Evolutionary conservation across 37 sponge, comb jelly and placozoan species (phyloP).

Genomic region (Bolinopsis microptera): DNA sequence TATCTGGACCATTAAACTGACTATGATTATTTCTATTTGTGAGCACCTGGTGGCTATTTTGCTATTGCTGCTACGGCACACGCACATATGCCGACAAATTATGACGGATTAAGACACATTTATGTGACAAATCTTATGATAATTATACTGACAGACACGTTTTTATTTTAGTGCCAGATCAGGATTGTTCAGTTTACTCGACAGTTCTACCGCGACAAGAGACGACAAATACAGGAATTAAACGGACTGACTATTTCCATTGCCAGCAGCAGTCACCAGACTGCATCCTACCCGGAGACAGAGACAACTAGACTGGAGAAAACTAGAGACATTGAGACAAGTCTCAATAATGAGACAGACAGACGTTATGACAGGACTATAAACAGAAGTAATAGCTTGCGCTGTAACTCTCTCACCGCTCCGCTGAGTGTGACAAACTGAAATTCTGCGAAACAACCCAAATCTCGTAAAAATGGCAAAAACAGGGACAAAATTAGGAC

Average conservation of each 20-base stretch:
- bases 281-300: not conserved
- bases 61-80: not conserved
- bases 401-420: too few species aligned
- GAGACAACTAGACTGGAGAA: not conserved
- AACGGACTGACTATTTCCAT: not conserved
- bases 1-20: too few species aligned
- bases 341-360: not conserved
- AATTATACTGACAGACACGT: not conserved
- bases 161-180: not conserved
- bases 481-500: not conserved
- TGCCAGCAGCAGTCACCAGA: not conserved
- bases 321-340: not conserved
- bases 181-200: slow-evolving; percentile 13
- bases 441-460: not conserved
- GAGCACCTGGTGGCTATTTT: not conserved
- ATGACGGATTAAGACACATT: not conserved
- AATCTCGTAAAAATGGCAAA: not conserved
- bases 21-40: too few species aligned
- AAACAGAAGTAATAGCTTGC: too few species aligned
- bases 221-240: slow-evolving; percentile 3
- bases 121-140: not conserved
- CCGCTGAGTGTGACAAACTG: too few species aligned
- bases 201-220: not conserved
- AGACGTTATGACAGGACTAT: not conserved
- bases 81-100: not conserved